phyloP scores from a whole-genome alignment of 2,113 vertebrate species.

The Oreochromis aureus region DNA sequence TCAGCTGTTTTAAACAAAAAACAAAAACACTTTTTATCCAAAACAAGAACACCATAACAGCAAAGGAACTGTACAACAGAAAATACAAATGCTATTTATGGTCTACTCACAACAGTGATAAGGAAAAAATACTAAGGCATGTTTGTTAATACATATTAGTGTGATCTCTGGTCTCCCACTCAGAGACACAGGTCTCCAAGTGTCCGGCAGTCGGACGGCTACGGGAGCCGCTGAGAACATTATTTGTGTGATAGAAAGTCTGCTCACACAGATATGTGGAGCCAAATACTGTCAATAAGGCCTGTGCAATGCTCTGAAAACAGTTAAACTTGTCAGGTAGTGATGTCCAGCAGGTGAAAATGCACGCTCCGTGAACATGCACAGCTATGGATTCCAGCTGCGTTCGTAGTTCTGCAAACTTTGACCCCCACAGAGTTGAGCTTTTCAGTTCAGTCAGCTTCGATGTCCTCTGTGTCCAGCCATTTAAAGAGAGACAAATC shows the following conservation, averaged over 20 bases:
- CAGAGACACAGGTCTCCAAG: not conserved
- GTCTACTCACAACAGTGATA: not conserved
- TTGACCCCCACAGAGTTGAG: too few species aligned
- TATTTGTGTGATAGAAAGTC: not conserved
- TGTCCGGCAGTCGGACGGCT: not conserved
- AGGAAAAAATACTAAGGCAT: not conserved
- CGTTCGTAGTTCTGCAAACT: too few species aligned
- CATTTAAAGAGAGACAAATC: not conserved
- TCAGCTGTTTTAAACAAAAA: not conserved
- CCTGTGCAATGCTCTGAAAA: not conserved
- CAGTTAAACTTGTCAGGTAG: not conserved
- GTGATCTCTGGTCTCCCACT: not conserved
- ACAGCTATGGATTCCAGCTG: too few species aligned
- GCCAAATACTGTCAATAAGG: not conserved
- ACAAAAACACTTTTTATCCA: not conserved
- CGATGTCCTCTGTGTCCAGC: too few species aligned
- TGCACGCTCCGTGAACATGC: not conserved
- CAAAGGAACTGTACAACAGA: not conserved
- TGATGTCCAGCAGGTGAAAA: not conserved
- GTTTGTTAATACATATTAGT: not conserved
- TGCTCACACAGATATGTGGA: not conserved
- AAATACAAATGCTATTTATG: not conserved
- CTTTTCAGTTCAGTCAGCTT: too few species aligned
- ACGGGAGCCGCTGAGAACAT: not conserved
- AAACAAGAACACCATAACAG: not conserved